Evolutionary conservation across 92 coral and sea anemone species (phyloP), one percentile per base, ranked within the genome.

Genomic region (Muricea muricata): DNA sequence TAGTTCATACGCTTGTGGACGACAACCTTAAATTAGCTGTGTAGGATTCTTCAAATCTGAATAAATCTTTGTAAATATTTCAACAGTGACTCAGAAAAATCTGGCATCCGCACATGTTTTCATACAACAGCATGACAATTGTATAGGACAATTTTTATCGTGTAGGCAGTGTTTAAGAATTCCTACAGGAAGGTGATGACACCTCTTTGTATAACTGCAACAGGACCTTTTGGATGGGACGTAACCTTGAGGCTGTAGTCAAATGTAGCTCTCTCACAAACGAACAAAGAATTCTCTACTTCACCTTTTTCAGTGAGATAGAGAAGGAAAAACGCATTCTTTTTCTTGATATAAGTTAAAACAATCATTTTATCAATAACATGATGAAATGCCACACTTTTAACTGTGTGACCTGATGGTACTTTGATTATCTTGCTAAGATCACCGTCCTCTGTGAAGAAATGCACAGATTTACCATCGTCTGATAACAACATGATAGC

Each of bases 141-240:
- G n/a, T n/a, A n/a, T n/a, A n/a, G n/a, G n/a, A n/a, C n/a, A n/a
- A n/a, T n/a, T n/a, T n/a, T n/a, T n/a, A n/a, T n/a, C n/a, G n/a
- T n/a, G n/a, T n/a, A n/a, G n/a, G n/a, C n/a, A n/a, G n/a, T n/a
- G n/a, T n/a, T 37, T 4, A 9, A 37, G 5, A 37, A 9, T 52
- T 20, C 18, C 39, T 45, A 73, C 8, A 39, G 45, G 34, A 25
- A 50, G 3, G 23, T 73, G n/a, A 73, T 73, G 18, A 33, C 46
- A 28, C 20, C 15, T 4, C 21, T 18, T n/a, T 39, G 13, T 9
- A 63, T 39, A 15, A 63, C 70, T 28, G 70, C 70, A 12, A 32
- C 70, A 63, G 34, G 70, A 63, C 70, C 70, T 1, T 21, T 32
- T 28, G 70, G 39, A 63, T 63, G 70, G 39, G 70, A 25, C 21